Percentiles rank a stretch among this genome's conserved stretches.
phyloP scores from a whole-genome alignment of 2,113 vertebrate species.

The Jacana jacana region DNA sequence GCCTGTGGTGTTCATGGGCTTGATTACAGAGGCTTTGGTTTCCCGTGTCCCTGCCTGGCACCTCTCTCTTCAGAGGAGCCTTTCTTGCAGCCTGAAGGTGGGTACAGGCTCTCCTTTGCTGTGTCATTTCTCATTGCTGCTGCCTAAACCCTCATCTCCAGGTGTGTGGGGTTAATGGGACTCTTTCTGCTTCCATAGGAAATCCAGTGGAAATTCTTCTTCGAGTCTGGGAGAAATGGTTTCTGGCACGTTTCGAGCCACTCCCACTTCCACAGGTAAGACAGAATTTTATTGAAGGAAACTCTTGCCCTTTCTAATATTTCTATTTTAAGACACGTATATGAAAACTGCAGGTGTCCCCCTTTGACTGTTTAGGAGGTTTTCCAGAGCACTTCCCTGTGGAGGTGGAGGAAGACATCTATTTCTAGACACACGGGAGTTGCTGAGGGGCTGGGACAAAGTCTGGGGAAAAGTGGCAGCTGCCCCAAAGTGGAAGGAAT shows the following conservation, averaged over 20 bases:
- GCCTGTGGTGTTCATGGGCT: no score
- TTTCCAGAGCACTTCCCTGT: not conserved
- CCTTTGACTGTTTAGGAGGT: not conserved
- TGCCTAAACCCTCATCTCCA: not conserved
- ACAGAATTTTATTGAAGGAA: not conserved
- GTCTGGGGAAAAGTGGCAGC: not conserved
- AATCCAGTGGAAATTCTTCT: slow-evolving; percentile 95
- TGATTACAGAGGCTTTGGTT: not conserved
- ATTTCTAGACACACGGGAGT: not conserved
- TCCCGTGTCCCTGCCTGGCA: not conserved
- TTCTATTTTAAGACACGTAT: not conserved
- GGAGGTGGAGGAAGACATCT: not conserved
- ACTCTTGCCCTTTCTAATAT: not conserved
- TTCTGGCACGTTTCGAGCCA: slow-evolving; percentile 92
- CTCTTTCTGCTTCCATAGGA: slow-evolving; percentile 74
- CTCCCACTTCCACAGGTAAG: slow-evolving; percentile 89
- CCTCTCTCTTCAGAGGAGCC: not conserved
- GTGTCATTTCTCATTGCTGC: not conserved
- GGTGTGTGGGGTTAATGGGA: not conserved
- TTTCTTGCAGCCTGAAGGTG: not conserved
- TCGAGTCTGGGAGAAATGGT: slow-evolving; percentile 98
- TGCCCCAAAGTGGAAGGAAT: not conserved
- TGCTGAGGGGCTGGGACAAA: not conserved
- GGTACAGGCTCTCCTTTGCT: not conserved
- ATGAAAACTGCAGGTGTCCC: not conserved